Percentiles rank a stretch among this genome's conserved stretches.
Evolutionary conservation across 2,888 invertebrate genomes (phyloP).

Genomic region (Drosophila fungiperda): DNA sequence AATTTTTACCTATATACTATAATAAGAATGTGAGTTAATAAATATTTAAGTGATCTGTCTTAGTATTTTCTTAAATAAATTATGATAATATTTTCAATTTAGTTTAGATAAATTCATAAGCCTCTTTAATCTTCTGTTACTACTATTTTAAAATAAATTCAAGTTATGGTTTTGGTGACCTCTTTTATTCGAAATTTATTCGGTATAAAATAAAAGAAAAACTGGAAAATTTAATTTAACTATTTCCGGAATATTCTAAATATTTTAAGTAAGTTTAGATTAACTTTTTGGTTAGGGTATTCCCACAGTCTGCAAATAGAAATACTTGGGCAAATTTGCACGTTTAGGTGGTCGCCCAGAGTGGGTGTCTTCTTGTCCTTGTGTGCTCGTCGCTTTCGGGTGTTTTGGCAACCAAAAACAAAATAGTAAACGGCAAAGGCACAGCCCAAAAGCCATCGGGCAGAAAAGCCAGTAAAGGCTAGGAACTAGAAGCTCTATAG

Average conservation of each 20-base stretch:
- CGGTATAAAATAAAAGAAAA: background rate
- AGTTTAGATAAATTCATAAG: background rate
- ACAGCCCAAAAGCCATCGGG: conserved; percentile 5
- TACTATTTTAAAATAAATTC: background rate
- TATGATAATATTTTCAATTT: background rate
- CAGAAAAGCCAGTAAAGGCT: conserved; percentile 13
- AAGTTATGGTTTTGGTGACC: background rate
- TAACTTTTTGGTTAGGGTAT: conserved; percentile 33
- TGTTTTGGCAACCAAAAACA: conserved; percentile 70
- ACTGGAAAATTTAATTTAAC: background rate
- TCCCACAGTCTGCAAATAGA: background rate
- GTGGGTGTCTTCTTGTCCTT: conserved; percentile 58
- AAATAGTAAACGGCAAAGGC: conserved; percentile 33
- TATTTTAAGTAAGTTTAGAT: background rate
- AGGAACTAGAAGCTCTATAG: conserved; percentile 68
- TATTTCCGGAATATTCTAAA: background rate
- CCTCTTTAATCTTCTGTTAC: background rate
- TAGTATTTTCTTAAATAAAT: background rate
- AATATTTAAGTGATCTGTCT: background rate
- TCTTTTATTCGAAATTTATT: background rate
- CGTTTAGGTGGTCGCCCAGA: conserved; percentile 33
- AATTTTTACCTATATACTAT: background rate
- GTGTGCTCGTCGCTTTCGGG: conserved; percentile 62
- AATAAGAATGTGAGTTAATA: background rate
- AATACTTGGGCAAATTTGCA: conserved; percentile 45